A percentile compares a stretch with the other conserved stretches of the same genome.
phyloP scores from a whole-genome alignment of 2,113 vertebrate genomes.

The Lagopus leucura region DNA sequence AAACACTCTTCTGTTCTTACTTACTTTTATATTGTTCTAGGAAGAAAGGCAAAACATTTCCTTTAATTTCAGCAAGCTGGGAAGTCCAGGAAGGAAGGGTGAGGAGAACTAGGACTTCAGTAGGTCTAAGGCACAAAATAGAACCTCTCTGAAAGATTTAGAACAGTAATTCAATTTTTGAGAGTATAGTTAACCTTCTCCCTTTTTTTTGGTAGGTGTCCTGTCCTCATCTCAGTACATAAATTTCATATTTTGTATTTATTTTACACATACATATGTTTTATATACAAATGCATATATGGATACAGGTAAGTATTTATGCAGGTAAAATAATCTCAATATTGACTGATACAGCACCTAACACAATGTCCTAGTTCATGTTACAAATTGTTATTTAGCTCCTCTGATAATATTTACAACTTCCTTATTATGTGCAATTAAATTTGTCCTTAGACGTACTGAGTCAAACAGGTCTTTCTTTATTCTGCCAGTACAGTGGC shows the following conservation, averaged over 20 bases:
- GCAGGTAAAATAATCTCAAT: background rate
- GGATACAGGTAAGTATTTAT: background rate
- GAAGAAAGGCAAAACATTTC: background rate
- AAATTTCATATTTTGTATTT: background rate
- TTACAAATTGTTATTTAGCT: background rate
- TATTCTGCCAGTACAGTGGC: background rate
- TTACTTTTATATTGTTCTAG: background rate
- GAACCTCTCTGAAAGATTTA: background rate
- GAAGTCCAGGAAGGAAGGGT: background rate
- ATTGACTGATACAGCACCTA: background rate
- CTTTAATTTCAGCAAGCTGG: background rate
- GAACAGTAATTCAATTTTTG: background rate
- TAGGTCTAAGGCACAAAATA: background rate
- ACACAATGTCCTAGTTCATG: background rate
- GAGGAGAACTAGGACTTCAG: background rate
- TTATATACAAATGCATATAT: too few species aligned
- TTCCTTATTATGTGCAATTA: background rate
- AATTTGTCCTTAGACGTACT: background rate
- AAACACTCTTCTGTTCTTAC: background rate
- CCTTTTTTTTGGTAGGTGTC: background rate
- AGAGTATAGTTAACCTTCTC: background rate
- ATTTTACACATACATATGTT: background rate
- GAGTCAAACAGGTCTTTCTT: background rate
- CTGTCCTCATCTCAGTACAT: background rate
- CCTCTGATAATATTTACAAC: background rate